phyloP scores from a whole-genome alignment of 2,888 invertebrate species.

The Colostygia pectinataria region DNA sequence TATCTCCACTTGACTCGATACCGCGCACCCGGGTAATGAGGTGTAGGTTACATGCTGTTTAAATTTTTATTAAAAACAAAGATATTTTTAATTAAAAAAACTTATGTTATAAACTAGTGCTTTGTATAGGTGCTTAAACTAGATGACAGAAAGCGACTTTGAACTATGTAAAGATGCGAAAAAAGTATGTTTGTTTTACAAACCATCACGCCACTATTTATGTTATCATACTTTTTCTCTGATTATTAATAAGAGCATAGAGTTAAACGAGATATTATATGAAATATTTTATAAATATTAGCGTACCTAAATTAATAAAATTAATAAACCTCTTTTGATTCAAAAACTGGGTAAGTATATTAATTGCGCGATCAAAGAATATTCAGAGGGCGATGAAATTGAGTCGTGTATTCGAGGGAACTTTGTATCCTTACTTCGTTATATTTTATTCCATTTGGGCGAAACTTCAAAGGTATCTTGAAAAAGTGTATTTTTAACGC shows the following conservation, averaged over 20 bases:
- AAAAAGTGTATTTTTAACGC: slow-evolving; percentile 38
- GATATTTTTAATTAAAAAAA: too few species aligned
- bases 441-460: slow-evolving; percentile 56
- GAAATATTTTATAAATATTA: too few species aligned
- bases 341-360: slow-evolving; percentile 27
- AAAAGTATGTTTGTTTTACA: too few species aligned
- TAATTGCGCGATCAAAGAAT: slow-evolving; percentile 56
- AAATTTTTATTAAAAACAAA: too few species aligned
- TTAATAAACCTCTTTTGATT: slow-evolving; percentile 1
- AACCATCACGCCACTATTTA: too few species aligned
- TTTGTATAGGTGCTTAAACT: too few species aligned
- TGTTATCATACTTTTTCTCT: too few species aligned
- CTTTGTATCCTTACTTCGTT: slow-evolving; percentile 54
- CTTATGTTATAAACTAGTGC: too few species aligned
- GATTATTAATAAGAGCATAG: too few species aligned
- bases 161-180: too few species aligned
- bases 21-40: slow-evolving; percentile 11
- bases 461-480: slow-evolving; percentile 41
- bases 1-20: slow-evolving; percentile 11
- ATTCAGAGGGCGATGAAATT: slow-evolving; percentile 40
- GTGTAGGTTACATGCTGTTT: slow-evolving; percentile 1
- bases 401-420: slow-evolving; percentile 39
- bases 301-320: slow-evolving; percentile 5
- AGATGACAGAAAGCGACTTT: too few species aligned
- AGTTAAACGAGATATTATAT: too few species aligned